A percentile compares a stretch with the other conserved stretches of the same genome.
Conservation (phyloP, 2,797 vertebrate genomes). For the Chromobotia macracanthus region DNA sequence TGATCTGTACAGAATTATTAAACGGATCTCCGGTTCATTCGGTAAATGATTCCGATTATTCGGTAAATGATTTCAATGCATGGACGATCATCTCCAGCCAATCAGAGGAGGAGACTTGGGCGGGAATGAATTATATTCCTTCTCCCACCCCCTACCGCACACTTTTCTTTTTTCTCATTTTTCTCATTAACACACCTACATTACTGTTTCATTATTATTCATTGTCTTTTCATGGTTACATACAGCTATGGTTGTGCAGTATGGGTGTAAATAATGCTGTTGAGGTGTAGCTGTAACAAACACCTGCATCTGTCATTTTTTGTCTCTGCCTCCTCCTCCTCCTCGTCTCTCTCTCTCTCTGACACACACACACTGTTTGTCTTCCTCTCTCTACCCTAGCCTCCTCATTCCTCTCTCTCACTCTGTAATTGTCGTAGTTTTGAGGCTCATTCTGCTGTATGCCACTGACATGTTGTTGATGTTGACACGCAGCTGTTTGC, state of each 20-base stretch:
- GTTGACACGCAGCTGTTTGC: constrained; percentile 50
- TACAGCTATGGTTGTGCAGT: neutral
- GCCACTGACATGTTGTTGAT: constrained; percentile 53
- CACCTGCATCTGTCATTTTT: constrained; percentile 48
- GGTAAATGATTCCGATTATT: neutral
- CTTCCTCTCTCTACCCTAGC: neutral
- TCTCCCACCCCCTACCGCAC: constrained; percentile 36
- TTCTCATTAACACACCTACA: constrained; percentile 31
- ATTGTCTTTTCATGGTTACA: neutral
- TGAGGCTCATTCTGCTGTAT: constrained; percentile 12
- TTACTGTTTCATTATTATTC: neutral
- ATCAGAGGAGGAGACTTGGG: constrained; percentile 67
- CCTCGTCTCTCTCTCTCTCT: constrained; percentile 22
- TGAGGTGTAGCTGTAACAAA: constrained; percentile 31
- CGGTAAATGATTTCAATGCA: constrained; percentile 57
- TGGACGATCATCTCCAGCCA: constrained; percentile 69
- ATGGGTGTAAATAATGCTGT: constrained; percentile 21
- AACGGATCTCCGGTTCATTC: neutral
- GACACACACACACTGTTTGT: neutral
- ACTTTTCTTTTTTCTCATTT: constrained; percentile 6
- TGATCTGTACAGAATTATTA: neutral
- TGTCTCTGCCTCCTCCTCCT: neutral
- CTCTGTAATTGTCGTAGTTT: constrained; percentile 33
- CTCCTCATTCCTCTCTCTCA: neutral
- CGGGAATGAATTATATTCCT: constrained; percentile 54